A percentile compares a stretch with the other conserved stretches of the same genome.
Evolutionary conservation across 2,113 vertebrate species (phyloP).

Genomic region (Phalacrocorax carbo): DNA sequence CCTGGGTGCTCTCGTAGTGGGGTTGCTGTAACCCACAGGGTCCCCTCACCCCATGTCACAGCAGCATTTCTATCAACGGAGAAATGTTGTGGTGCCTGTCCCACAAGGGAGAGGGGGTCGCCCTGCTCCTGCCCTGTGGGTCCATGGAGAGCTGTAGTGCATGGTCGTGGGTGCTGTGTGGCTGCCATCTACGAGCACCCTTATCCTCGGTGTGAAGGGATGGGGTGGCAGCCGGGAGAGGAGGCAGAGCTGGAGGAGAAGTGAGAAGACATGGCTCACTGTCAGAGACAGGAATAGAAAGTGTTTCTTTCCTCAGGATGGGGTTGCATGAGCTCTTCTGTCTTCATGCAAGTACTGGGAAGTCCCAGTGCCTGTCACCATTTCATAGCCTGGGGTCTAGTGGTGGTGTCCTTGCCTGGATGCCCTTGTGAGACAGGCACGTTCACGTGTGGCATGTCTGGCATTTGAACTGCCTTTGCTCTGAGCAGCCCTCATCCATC

Average conservation of each 20-base stretch:
- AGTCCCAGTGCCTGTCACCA: too few relatives aligned
- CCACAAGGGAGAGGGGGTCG: fast-evolving
- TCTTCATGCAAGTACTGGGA: background rate
- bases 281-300: background rate
- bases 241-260: background rate
- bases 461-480: too few relatives aligned
- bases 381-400: background rate
- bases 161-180: background rate
- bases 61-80: background rate
- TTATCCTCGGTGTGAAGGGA: background rate
- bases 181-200: background rate
- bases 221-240: background rate
- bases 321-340: background rate
- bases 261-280: background rate
- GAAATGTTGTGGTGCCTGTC: fast-evolving
- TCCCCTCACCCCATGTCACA: background rate
- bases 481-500: too few relatives aligned
- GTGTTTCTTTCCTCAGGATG: background rate
- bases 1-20: background rate
- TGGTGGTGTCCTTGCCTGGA: too few relatives aligned
- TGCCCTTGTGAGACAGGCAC: too few relatives aligned
- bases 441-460: background rate
- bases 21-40: background rate
- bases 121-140: background rate
- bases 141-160: background rate